Conservation (phyloP, 2,888 invertebrate genomes). For the Himalopsyche kuldschensis region DNA sequence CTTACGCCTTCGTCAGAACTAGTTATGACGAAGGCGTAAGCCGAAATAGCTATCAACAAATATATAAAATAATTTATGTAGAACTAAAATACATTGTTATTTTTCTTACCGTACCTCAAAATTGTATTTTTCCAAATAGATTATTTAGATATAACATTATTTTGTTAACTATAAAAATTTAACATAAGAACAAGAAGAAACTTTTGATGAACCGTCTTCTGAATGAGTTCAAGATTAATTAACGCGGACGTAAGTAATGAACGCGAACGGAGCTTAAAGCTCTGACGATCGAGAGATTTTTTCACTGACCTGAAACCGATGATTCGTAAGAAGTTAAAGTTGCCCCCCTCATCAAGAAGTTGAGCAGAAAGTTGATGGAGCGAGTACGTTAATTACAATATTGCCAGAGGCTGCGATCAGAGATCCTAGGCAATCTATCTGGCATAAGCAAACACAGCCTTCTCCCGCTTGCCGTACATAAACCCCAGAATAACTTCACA, state of each 20-base stretch:
- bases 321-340: not conserved
- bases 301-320: not conserved
- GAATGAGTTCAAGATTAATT: not conserved
- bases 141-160: not conserved
- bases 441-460: not conserved
- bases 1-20: too few species aligned
- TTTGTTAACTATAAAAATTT: not conserved
- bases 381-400: not conserved
- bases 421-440: not conserved
- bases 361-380: not conserved
- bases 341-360: not conserved
- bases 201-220: not conserved
- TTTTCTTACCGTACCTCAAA: too few species aligned
- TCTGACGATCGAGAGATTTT: not conserved
- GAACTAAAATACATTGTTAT: too few species aligned
- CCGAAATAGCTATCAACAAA: too few species aligned
- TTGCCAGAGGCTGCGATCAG: not conserved
- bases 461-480: not conserved
- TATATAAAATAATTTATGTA: too few species aligned
- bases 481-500: not conserved
- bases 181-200: not conserved
- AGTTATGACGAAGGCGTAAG: too few species aligned
- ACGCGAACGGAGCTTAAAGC: not conserved
- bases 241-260: not conserved
- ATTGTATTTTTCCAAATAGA: not conserved